Base-by-base conservation (phyloP, 2,113 vertebrate species). In the Hemichromis elongatus region DNA sequence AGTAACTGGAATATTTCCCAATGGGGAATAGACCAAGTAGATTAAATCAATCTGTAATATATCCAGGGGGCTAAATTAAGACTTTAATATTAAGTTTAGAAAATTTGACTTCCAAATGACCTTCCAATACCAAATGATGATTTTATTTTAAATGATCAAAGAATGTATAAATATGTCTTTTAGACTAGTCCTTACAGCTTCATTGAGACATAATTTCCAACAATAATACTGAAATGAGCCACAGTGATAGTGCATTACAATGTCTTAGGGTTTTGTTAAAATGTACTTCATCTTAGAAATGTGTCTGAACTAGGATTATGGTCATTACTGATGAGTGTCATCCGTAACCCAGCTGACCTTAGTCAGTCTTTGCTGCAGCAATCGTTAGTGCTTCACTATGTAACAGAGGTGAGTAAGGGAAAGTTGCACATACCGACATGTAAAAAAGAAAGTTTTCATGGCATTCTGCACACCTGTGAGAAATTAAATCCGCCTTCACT, bases 161-260 rank as follows among this genome's bases (percentile, higher is more conserved):
- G 18, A 59, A 16, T 9, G 12, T 59, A 33, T 59, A 59, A 59
- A 59, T 30, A 59, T 30, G 28, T 59, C 37, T 8, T 70, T 26
- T 26, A 16, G 19, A 70, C 63, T 42, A 24, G 37, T 26, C 63
- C 21, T 70, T 37, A 45, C 13, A 24, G 37, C 21, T 16, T 10
- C 63, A 70, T 70, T 70, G 21, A 70, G 2, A 7, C 37, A 16
- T 70, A 13, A 63, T 21, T 42, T 13, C 0, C 42, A 70, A 45
- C 24, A 2, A 3, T 6, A 40, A 42, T 40, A 42, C n/a, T 42
- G 61, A 40, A 40, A 42, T 68, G 63, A 45, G 63, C 63, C n/a
- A 45, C 63, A 70, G 37, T 45, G 37, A 42, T 50, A 16, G 45
- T 70, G 63, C 37, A 42, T 70, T 70, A 42, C 26, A 68, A 68